These are phyloP conservation scores for Isichthys henryi DNA, from an alignment of 2,113 vertebrate species.

Conservation along the genomic window DNA sequence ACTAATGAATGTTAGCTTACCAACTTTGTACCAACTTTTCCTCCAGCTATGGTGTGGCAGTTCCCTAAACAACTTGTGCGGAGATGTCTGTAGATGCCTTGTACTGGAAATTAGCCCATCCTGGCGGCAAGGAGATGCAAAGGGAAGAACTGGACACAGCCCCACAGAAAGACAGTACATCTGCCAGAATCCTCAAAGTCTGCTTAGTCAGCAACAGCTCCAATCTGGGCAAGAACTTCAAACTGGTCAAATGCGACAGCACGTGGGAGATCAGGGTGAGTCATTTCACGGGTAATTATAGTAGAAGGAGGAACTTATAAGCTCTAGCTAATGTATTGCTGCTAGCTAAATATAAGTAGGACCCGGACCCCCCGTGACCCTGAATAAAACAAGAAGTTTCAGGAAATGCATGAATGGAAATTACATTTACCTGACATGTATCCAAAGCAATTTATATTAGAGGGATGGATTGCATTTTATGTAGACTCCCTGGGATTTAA, in stretches of 20 bases:
- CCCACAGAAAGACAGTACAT: slow-evolving; percentile 58
- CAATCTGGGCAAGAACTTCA: slow-evolving; percentile 88
- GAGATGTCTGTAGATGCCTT: slow-evolving; percentile 79
- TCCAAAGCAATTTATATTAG: background rate
- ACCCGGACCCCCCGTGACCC: too few relatives aligned
- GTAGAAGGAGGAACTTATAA: background rate
- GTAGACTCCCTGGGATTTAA: background rate
- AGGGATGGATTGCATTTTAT: background rate
- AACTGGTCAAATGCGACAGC: slow-evolving; percentile 85
- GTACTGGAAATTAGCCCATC: slow-evolving; percentile 64
- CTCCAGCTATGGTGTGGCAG: slow-evolving; percentile 32
- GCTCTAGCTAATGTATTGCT: background rate
- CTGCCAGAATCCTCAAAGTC: slow-evolving; percentile 84
- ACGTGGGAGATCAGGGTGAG: slow-evolving; percentile 79
- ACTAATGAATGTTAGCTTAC: background rate
- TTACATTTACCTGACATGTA: background rate
- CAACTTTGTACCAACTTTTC: background rate
- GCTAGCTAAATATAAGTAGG: background rate
- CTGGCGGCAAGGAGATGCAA: slow-evolving; percentile 48
- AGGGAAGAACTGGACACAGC: slow-evolving; percentile 57
- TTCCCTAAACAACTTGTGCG: slow-evolving; percentile 44
- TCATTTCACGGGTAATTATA: background rate
- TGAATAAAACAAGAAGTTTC: too few relatives aligned
- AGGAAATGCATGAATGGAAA: background rate
- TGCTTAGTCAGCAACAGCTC: slow-evolving; percentile 88